Evolutionary conservation across 2,113 vertebrate species (phyloP), one percentile per base, ranked within the genome.

Genomic region (Notechis scutatus): DNA sequence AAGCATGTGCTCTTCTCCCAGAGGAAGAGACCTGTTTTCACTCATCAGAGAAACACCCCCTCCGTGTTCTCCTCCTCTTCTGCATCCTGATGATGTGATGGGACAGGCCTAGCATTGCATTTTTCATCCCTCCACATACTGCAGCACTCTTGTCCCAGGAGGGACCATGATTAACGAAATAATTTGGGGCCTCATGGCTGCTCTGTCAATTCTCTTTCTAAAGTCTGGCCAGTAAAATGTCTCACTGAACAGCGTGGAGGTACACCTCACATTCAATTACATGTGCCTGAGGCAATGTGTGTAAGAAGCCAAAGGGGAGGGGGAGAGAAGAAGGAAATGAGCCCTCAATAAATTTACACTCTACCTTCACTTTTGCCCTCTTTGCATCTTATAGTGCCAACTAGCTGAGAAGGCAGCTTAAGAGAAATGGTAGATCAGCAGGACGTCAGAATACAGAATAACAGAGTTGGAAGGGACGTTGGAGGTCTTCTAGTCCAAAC

Each of bases 91-190:
- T 92, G 93, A 93, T 96, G 96, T 92, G 85, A 90, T 95, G 89
- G 91, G 93, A 69, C 23, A 88, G 85, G 94, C 9, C 89, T 85
- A 94, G 85, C 95, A 42, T 93, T 95, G 64, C 59, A 94, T 94
- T 95, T 95, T 94, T 18, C 95, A 96, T 97, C 93, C 96, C 90
- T 94, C 91, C 88, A 97, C 96, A 97, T 95, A 97, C 93, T 96
- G 96, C 92, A 95, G 93, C 95, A 96, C 93, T 88, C 52, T 96
- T 96, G 96, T 95, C 91, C 93, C 91, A 96, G 96, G 95, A 97
- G 88, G 14, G 92, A 91, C 97, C 97, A 97, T 96, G 98, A 98
- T 98, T 98, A 98, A 98, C 98, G 96, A 98, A 98, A 98, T 97
- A 97, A 98, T 98, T 97, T 98, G 95, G 95, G 95, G 96, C 97